Conservation (phyloP, 1,140 invertebrate species). For the Drosophila chauvacae region DNA sequence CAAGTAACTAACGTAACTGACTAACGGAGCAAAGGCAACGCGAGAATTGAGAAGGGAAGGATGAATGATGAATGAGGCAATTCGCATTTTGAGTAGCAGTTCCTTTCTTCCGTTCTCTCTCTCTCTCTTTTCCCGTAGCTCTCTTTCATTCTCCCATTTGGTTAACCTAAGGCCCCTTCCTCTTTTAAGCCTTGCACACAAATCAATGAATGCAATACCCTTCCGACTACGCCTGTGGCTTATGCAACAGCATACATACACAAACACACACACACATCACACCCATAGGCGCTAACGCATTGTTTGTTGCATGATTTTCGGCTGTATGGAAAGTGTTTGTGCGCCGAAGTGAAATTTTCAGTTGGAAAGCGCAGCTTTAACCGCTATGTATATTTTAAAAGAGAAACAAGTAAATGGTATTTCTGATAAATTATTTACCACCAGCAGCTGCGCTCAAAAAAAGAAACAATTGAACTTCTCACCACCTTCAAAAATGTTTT, state of each 20-base stretch:
- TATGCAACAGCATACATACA: constrained; percentile 51
- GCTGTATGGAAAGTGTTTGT: constrained; percentile 9
- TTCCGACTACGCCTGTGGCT: constrained; percentile 32
- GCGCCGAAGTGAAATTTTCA: constrained; percentile 4
- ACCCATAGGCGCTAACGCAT: constrained; percentile 4
- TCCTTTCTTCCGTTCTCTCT: neutral
- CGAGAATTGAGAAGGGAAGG: neutral
- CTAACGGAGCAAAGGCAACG: constrained; percentile 19
- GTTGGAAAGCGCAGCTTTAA: neutral
- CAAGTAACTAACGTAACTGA: constrained; percentile 13
- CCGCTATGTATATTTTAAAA: neutral
- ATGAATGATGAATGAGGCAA: neutral
- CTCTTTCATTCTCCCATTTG: neutral
- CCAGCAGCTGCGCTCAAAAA: neutral
- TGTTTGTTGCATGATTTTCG: constrained; percentile 48
- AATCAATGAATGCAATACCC: constrained; percentile 13
- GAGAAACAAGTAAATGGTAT: neutral
- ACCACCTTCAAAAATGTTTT: too few species aligned
- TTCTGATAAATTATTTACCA: neutral
- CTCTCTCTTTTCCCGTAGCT: neutral
- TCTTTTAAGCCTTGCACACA: neutral
- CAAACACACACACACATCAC: constrained; percentile 7
- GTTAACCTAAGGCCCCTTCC: neutral
- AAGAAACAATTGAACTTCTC: too few species aligned
- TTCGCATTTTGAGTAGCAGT: constrained; percentile 6